Evolutionary conservation across 2,113 vertebrate genomes (phyloP).

Genomic region (Phyllostomus hastatus): DNA sequence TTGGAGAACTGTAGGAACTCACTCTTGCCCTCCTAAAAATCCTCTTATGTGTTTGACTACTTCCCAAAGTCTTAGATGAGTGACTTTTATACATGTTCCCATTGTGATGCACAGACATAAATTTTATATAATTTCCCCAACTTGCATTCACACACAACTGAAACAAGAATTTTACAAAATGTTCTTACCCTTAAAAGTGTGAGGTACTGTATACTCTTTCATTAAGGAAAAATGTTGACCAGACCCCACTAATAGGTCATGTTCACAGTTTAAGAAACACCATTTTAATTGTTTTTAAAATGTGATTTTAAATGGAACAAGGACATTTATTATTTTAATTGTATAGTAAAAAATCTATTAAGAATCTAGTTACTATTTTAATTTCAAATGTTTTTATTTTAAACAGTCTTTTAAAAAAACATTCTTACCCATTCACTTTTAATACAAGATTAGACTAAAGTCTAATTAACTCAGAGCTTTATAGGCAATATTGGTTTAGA

Average conservation of each 20-base stretch:
- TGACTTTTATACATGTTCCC: not conserved
- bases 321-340: slow-evolving; percentile 51
- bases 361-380: slow-evolving; percentile 43
- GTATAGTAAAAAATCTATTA: slow-evolving; percentile 7
- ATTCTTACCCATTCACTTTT: not conserved
- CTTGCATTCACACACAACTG: not conserved
- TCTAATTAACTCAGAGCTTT: slow-evolving; percentile 35
- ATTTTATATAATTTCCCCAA: slow-evolving; percentile 5
- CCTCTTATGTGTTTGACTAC: not conserved
- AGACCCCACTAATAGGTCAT: not conserved
- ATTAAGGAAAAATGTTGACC: not conserved
- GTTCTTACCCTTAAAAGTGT: not conserved
- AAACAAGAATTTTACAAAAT: slow-evolving; percentile 30
- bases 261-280: slow-evolving; percentile 28
- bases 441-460: slow-evolving; percentile 18
- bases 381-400: not conserved
- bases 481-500: slow-evolving; percentile 1
- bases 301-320: slow-evolving; percentile 19
- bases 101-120: not conserved
- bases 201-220: not conserved
- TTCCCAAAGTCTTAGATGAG: not conserved
- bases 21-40: not conserved
- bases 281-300: slow-evolving; percentile 21
- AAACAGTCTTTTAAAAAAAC: not conserved
- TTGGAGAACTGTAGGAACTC: not conserved